Base-by-base conservation (phyloP, 53 echinoderm and acorn worm genomes). In the Holothuria leucospilota region DNA sequence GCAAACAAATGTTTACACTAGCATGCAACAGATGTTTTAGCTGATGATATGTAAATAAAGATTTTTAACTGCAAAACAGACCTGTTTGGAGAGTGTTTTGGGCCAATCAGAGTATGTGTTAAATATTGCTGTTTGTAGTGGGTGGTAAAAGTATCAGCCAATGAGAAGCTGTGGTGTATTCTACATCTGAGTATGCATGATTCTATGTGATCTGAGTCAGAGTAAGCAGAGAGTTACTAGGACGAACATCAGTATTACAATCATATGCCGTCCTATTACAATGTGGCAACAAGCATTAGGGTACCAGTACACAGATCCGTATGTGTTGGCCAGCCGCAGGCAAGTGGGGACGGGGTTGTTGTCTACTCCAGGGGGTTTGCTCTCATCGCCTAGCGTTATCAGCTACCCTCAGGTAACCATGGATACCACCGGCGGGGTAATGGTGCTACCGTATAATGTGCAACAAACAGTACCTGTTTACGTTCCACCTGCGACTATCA, bases 391-490 rank as follows among this genome's bases (percentile, higher is more conserved):
- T 62, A 71, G 85, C 39, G 46, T 92, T 59, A 85, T 85, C 34
- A 85, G 66, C 68, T 88, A 69, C 84, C 91, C 84, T 34, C 88
- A 88, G 69, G 88, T 88, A 71, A 86, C 90, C 49, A 86, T 90
- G 86, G 92, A 92, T 80, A 30, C 81, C 7, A 78, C 92, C 78
- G 84, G 87, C 25, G 92, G 92, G 62, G 85, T 92, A 59, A 87
- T 92, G 18, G 85, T 92, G 92, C 85, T 92, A 63, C 92, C 92
- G 15, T 92, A 88, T 79, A 77, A 85, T 39, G 63, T 88, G 64
- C 88, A 85, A 6, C 88, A 85, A 63, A 85, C 88, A 29, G 88
- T 92, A 39, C 92, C 92, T 27, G 88, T 92, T 13, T 81, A 81
- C 39, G 27, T 81, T 29, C 81, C 81, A 81, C 53, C 81, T 20